Conservation (phyloP, 2,888 invertebrate genomes). For the Stomorhina lunata region DNA sequence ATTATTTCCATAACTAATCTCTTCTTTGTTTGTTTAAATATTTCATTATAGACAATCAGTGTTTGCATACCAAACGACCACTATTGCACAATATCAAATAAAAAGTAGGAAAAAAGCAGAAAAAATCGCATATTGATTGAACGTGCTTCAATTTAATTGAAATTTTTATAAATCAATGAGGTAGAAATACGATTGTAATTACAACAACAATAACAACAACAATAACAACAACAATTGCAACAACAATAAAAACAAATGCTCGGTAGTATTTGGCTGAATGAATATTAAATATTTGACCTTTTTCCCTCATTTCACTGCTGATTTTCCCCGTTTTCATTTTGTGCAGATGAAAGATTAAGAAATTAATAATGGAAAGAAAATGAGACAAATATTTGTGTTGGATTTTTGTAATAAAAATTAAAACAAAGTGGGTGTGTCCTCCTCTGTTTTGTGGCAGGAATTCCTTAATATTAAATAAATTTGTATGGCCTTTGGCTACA, state of each 20-base stretch:
- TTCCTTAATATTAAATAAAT: conserved; percentile 37
- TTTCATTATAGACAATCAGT: neutral
- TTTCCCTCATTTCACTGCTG: neutral
- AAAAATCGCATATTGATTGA: conserved; percentile 39
- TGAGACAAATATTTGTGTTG: conserved; percentile 14
- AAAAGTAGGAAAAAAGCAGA: neutral
- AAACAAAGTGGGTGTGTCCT: neutral
- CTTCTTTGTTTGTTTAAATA: neutral
- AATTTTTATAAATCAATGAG: conserved; percentile 49
- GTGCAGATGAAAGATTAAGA: conserved; percentile 4
- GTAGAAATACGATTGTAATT: conserved; percentile 38
- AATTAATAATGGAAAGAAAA: conserved; percentile 24
- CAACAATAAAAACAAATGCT: no score
- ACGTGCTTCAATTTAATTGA: conserved; percentile 49
- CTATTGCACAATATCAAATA: no score
- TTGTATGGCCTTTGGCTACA: conserved; percentile 36
- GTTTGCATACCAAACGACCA: neutral
- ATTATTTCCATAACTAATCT: conserved; percentile 4
- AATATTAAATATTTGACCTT: conserved; percentile 31
- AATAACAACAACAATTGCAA: neutral
- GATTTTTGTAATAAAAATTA: neutral
- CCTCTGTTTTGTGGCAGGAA: neutral
- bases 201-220: neutral
- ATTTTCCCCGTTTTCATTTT: neutral
- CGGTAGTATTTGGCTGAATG: conserved; percentile 13